Evolutionary conservation across 2,113 vertebrate genomes (phyloP).

Genomic region (Pedionomus torquatus): DNA sequence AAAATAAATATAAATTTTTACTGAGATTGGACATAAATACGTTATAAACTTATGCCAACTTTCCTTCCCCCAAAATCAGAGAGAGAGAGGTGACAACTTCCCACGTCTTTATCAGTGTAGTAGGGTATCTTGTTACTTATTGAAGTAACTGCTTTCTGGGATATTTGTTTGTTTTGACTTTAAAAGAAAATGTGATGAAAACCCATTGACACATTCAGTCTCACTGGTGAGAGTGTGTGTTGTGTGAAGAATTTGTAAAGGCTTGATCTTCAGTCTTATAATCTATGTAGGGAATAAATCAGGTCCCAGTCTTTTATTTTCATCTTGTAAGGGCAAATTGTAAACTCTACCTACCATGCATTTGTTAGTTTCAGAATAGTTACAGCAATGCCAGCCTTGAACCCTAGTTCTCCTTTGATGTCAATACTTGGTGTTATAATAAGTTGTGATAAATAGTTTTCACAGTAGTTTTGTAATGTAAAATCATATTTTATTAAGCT

Average conservation of each 20-base stretch:
- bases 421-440: background rate
- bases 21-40: background rate
- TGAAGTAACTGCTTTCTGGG: background rate
- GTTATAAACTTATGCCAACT: background rate
- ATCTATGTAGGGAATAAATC: background rate
- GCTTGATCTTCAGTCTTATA: background rate
- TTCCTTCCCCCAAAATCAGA: background rate
- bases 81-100: background rate
- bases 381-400: background rate
- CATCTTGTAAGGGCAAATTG: background rate
- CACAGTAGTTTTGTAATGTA: too few relatives aligned
- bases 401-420: background rate
- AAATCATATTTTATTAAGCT: too few relatives aligned
- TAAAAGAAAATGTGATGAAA: background rate
- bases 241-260: background rate
- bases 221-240: background rate
- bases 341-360: background rate
- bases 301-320: background rate
- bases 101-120: background rate
- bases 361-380: background rate
- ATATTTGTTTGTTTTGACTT: background rate
- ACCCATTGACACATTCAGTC: background rate
- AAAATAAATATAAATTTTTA: background rate
- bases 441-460: background rate
- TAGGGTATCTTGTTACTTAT: background rate